Percentiles rank a stretch among this genome's conserved stretches.
phyloP scores from a whole-genome alignment of 2,888 invertebrate species.

The Calameuta pallipes region DNA sequence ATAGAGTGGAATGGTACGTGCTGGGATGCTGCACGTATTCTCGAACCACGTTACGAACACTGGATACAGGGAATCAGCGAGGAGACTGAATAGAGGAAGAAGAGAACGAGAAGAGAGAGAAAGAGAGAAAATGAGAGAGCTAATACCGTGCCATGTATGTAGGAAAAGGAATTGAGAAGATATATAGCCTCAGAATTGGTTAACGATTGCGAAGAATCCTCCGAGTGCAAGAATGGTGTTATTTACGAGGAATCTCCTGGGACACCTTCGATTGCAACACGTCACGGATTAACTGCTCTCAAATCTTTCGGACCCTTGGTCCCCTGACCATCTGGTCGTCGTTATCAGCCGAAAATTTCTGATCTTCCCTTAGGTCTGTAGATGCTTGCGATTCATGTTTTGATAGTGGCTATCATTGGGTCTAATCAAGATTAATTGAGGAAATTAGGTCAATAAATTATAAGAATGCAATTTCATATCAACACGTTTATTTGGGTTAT shows the following conservation, averaged over 20 bases:
- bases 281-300: constrained; percentile 37
- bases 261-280: constrained; percentile 44
- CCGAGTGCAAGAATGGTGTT: constrained; percentile 31
- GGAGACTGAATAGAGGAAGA: not conserved
- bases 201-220: constrained; percentile 13
- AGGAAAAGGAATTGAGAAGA: not conserved
- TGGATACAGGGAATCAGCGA: not conserved
- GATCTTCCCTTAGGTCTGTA: not conserved
- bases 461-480: constrained; percentile 31
- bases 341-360: not conserved
- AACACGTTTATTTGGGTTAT: constrained; percentile 51
- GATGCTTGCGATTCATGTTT: not conserved
- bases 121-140: constrained; percentile 8
- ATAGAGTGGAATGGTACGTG: not conserved
- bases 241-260: constrained; percentile 35
- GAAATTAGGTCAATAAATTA: not conserved
- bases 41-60: not conserved
- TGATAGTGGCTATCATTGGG: not conserved
- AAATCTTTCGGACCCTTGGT: not conserved
- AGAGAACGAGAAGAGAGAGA: constrained; percentile 7
- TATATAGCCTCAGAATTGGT: not conserved
- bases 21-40: constrained; percentile 1
- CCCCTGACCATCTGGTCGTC: not conserved
- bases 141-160: not conserved
- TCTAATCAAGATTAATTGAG: not conserved